phyloP scores from a whole-genome alignment of 2,888 invertebrate species.

The Oxyscelio sp. region DNA sequence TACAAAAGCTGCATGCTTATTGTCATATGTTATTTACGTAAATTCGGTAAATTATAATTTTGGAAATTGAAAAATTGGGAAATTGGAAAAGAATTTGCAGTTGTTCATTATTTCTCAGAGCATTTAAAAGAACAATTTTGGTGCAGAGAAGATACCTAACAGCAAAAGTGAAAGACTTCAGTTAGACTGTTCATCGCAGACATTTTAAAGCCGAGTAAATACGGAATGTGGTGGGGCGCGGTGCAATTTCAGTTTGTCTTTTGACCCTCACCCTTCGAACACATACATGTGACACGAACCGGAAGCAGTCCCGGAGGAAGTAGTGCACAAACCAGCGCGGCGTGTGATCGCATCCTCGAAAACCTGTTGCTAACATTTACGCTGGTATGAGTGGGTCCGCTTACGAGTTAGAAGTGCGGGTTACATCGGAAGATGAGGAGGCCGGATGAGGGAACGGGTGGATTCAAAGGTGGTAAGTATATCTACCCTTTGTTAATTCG shows the following conservation, averaged over 20 bases:
- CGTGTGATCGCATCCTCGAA: constrained; percentile 82
- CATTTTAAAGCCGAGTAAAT: constrained; percentile 12
- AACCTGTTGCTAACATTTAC: constrained; percentile 83
- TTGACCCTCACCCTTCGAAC: constrained; percentile 45
- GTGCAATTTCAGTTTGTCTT: constrained; percentile 64
- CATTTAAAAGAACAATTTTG: no score
- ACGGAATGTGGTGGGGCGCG: constrained; percentile 12
- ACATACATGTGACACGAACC: constrained; percentile 46
- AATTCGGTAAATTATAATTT: no score
- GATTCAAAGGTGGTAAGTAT: no score
- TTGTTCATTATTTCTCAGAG: no score
- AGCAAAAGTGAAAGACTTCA: no score
- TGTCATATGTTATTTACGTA: no score
- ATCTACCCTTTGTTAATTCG: no score
- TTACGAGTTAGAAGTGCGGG: constrained; percentile 82
- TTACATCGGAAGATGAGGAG: constrained; percentile 67
- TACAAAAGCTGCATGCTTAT: no score
- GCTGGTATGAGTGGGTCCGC: constrained; percentile 78
- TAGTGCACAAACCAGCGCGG: constrained; percentile 73
- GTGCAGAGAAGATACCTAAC: no score
- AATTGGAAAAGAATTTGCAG: no score
- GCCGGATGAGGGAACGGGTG: constrained; percentile 72
- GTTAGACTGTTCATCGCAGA: no score
- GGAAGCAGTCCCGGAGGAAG: constrained; percentile 72
- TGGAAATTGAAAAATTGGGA: no score